These are phyloP conservation scores for Drosophila tripunctata DNA, from an alignment of 2,888 invertebrate species.

Conservation along the genomic window DNA sequence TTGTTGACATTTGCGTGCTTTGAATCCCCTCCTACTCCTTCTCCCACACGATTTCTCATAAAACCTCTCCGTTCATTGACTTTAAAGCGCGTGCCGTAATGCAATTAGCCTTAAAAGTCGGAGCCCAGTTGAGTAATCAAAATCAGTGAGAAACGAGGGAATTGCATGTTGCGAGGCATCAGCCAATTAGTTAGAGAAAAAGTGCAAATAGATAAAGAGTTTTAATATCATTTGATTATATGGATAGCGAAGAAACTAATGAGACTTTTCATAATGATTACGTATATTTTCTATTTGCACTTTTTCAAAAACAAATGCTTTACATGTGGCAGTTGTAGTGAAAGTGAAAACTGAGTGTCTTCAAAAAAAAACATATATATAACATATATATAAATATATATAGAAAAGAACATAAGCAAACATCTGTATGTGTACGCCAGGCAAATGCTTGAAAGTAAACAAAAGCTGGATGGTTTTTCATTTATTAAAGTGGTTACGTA, in stretches of 20 bases:
- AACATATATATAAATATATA: conserved; percentile 15
- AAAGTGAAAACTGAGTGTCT: conserved; percentile 57
- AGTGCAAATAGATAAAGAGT: conserved; percentile 17
- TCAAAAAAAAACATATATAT: conserved; percentile 40
- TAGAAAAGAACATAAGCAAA: conserved; percentile 21
- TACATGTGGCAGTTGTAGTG: conserved; percentile 9
- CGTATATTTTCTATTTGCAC: conserved; percentile 35
- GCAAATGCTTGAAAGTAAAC: conserved; percentile 52
- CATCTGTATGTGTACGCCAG: conserved; percentile 13
- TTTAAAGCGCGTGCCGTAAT: conserved; percentile 73
- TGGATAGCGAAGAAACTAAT: not conserved
- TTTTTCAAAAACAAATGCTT: not conserved
- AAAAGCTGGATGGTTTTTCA: conserved; percentile 71
- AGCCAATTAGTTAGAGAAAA: conserved; percentile 51
- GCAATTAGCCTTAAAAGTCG: conserved; percentile 68
- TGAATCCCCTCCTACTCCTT: not conserved
- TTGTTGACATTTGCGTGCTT: conserved; percentile 70
- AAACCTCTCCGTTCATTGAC: conserved; percentile 68
- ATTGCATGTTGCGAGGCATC: conserved; percentile 59
- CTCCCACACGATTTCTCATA: not conserved
- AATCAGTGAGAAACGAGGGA: conserved; percentile 65
- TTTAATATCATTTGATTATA: conserved; percentile 34
- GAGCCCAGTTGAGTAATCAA: conserved; percentile 25
- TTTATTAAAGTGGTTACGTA: conserved; percentile 70
- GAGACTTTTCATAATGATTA: conserved; percentile 38